Evolutionary conservation across 2,888 invertebrate genomes (phyloP), one percentile per base, ranked within the genome.

Genomic region (Cantharis flavilabris): DNA sequence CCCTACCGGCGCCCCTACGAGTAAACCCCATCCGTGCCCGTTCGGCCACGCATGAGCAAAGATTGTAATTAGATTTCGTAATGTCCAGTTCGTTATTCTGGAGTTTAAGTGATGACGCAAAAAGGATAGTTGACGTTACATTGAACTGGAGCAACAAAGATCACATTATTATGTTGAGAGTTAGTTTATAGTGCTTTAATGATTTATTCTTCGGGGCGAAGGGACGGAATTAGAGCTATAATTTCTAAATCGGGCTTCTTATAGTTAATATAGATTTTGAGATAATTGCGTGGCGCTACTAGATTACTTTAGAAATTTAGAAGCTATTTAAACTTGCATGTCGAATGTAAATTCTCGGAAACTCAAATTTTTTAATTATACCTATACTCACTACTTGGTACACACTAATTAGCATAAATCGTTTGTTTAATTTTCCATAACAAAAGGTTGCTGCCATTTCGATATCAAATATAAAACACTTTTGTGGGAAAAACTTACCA

Each of bases 41-140:
- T 80, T 81, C 84, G 85, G 86, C 86, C 87, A 88, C 88, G 88
- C 88, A 89, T 89, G 89, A 88, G 88, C 88, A 88, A 88, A 88
- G 88, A 88, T 88, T 87, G 88, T 89, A 89, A 89, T 89, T 89
- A 89, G 89, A 89, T 89, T 78, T 89, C 88, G 88, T 88, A 89
- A 89, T 89, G 89, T 89, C 89, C 89, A 89, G 88, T 89, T 88
- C 87, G 88, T 88, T 88, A 87, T 86, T 86, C 79, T 79, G 73
- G 70, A 77, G 75, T 74, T 72, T 75, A 76, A 80, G 80, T 70
- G 80, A 71, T 69, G 73, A 79, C 76, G 73, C 72, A 78, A 78
- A 79, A 81, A 75, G 81, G 76, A 77, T 76, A 71, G 62, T 65
- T 72, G 72, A 16, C 16, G 49, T 62, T 23, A 64, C 16, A 65